Evolutionary conservation across 2,113 vertebrate species (phyloP).

Genomic region (Nettapus auritus): DNA sequence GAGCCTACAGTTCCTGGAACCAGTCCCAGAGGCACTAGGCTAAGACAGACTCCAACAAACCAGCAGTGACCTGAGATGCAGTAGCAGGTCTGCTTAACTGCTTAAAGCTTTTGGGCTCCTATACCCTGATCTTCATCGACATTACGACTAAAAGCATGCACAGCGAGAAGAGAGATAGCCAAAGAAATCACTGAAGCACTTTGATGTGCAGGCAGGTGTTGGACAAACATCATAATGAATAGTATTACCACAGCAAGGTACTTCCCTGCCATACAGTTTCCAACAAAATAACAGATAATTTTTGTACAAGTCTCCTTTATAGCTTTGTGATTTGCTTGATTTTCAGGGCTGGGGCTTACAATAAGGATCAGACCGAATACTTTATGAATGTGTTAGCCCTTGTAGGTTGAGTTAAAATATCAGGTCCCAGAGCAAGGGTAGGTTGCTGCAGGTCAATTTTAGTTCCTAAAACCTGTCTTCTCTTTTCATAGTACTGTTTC

Average conservation of each 20-base stretch:
- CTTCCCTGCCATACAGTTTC: neutral
- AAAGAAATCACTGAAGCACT: neutral
- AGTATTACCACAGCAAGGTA: neutral
- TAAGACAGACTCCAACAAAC: neutral
- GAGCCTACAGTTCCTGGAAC: neutral
- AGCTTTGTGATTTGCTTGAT: neutral
- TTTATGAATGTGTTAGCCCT: neutral
- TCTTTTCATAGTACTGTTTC: neutral
- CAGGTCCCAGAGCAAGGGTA: neutral
- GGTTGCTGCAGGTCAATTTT: neutral
- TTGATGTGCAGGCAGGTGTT: neutral
- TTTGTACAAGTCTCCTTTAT: neutral
- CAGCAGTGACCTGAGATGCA: neutral
- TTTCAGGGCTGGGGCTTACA: neutral
- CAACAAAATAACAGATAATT: neutral
- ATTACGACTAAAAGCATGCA: neutral
- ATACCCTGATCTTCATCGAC: neutral
- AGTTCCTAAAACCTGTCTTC: neutral
- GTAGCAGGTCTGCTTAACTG: neutral
- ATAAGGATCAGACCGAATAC: neutral
- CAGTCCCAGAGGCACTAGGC: neutral
- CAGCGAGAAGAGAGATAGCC: neutral
- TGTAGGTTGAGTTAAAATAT: neutral
- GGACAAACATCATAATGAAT: neutral
- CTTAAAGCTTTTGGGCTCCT: neutral